Percentiles rank a stretch among this genome's conserved stretches.
Evolutionary conservation across 1,140 invertebrate species (phyloP).

Genomic region (Branchinecta lynchi): DNA sequence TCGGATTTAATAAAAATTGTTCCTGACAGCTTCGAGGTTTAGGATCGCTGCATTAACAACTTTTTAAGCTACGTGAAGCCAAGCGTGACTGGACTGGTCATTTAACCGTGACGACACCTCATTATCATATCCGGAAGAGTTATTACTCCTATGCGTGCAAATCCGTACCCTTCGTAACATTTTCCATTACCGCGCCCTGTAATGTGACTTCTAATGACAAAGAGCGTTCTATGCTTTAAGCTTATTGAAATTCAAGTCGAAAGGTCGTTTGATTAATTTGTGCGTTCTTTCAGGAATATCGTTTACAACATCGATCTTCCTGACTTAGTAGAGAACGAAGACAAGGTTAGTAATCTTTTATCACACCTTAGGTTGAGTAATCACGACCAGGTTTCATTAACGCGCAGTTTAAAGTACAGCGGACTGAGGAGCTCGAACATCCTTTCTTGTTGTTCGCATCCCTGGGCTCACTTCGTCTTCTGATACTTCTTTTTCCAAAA

Average conservation of each 20-base stretch:
- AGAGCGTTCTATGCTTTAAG: background rate
- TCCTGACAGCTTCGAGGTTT: no score
- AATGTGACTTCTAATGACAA: background rate
- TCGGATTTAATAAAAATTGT: no score
- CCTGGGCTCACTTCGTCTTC: no score
- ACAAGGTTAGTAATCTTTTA: slow-evolving; percentile 36
- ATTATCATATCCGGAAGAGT: background rate
- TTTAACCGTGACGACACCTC: background rate
- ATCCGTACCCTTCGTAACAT: background rate
- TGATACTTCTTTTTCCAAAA: no score
- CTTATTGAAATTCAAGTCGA: no score
- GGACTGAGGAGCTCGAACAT: no score
- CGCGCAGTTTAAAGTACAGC: no score
- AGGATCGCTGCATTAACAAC: no score
- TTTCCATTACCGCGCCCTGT: background rate
- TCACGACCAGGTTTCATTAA: no score
- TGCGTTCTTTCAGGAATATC: slow-evolving; percentile 44
- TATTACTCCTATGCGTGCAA: background rate
- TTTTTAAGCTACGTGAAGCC: no score
- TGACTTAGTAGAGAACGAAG: slow-evolving; percentile 45
- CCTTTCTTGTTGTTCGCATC: no score
- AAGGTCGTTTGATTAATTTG: background rate
- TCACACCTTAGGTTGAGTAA: background rate
- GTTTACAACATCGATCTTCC: slow-evolving; percentile 62
- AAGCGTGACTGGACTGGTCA: no score